phyloP scores from a whole-genome alignment of 2,113 vertebrate species.

The Bettongia penicillata region DNA sequence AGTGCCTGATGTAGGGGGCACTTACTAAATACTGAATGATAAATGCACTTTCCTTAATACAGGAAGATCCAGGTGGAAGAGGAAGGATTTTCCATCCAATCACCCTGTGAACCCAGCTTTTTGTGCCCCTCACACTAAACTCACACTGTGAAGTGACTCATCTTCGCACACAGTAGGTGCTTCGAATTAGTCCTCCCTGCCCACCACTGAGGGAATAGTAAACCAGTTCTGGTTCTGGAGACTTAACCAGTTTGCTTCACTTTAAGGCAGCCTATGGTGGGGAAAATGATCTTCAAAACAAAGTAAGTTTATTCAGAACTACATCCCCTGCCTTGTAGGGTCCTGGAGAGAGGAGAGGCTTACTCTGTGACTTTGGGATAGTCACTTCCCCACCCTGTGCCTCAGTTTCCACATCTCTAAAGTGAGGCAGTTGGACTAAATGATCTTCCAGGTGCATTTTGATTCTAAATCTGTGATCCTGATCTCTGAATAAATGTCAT shows the following conservation, averaged over 20 bases:
- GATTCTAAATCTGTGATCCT: background rate
- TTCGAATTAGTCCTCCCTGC: background rate
- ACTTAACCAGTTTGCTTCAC: background rate
- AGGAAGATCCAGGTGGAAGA: background rate
- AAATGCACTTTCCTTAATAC: background rate
- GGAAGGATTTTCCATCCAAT: background rate
- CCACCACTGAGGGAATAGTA: background rate
- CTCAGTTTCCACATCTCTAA: background rate
- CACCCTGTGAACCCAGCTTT: background rate
- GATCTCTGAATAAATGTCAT: background rate
- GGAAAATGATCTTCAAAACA: background rate
- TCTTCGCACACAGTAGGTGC: background rate
- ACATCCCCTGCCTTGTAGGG: background rate
- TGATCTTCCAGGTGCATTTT: rapidly evolving
- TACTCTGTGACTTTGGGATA: background rate
- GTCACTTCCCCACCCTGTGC: background rate
- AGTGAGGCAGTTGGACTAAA: background rate
- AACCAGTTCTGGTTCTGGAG: background rate
- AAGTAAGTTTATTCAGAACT: background rate
- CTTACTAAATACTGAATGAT: background rate
- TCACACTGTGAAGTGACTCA: background rate
- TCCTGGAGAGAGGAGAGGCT: background rate
- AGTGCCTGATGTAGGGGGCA: background rate
- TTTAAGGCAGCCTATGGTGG: background rate
- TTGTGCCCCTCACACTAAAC: background rate